A percentile compares a stretch with the other conserved stretches of the same genome.
phyloP scores from a whole-genome alignment of 2,888 invertebrate species.

The Deilephila elpenor region DNA sequence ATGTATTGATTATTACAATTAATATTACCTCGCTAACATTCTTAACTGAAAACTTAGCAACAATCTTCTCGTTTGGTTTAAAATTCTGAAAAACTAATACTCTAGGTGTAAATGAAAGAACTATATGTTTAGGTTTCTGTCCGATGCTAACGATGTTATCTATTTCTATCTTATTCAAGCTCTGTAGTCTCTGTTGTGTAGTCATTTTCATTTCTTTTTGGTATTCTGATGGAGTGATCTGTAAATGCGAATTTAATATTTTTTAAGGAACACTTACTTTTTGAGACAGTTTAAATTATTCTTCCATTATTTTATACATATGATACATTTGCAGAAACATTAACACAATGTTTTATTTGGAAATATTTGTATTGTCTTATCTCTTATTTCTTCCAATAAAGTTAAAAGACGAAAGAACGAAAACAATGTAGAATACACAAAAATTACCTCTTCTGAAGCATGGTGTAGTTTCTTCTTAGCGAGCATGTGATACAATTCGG shows the following conservation, averaged over 20 bases:
- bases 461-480: slow-evolving; percentile 64
- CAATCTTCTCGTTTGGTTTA: slow-evolving; percentile 76
- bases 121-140: slow-evolving; percentile 51
- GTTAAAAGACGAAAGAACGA: too few relatives aligned
- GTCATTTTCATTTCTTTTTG: slow-evolving; percentile 69
- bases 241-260: slow-evolving; percentile 32
- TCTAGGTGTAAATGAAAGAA: slow-evolving; percentile 76
- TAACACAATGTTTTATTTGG: too few relatives aligned
- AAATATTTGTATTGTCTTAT: too few relatives aligned
- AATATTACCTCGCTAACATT: slow-evolving; percentile 82
- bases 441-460: slow-evolving; percentile 59
- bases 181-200: slow-evolving; percentile 65
- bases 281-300: too few relatives aligned
- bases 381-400: too few relatives aligned
- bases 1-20: too few relatives aligned
- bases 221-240: slow-evolving; percentile 77
- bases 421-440: too few relatives aligned
- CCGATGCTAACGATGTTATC: slow-evolving; percentile 61
- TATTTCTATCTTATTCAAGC: slow-evolving; percentile 61
- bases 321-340: too few relatives aligned
- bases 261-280: not conserved
- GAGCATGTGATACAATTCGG: slow-evolving; percentile 72
- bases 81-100: slow-evolving; percentile 86
- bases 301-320: too few relatives aligned
- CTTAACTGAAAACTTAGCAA: slow-evolving; percentile 80